phyloP scores from a whole-genome alignment of 2,888 invertebrate genomes.

The Drosophila leonis region DNA sequence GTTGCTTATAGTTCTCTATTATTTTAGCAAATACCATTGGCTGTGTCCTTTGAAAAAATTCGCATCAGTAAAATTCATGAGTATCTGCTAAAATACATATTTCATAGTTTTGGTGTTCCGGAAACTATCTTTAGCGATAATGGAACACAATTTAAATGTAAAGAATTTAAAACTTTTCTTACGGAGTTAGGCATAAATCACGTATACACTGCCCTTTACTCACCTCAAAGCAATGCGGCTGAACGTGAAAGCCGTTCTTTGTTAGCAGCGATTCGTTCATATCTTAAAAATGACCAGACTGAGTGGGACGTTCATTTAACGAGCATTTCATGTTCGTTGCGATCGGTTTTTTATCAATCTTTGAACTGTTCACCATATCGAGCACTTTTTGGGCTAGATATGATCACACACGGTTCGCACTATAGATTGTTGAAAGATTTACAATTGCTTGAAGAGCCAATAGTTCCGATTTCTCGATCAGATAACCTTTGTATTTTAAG shows the following conservation, averaged over 20 bases:
- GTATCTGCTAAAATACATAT: background rate
- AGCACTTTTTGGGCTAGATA: background rate
- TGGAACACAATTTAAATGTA: background rate
- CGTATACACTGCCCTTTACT: too few species aligned
- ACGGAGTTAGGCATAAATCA: too few species aligned
- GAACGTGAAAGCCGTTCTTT: too few species aligned
- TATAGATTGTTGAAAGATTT: background rate
- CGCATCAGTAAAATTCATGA: background rate
- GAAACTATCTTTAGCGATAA: background rate
- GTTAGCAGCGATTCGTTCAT: too few species aligned
- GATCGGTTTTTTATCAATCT: background rate
- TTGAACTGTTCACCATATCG: background rate
- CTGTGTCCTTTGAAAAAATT: background rate
- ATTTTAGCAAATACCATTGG: too few species aligned
- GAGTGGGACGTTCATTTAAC: too few species aligned
- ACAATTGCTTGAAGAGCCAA: background rate
- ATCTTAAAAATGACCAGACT: too few species aligned
- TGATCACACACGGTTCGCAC: background rate
- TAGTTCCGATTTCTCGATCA: too few species aligned
- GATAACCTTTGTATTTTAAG: too few species aligned
- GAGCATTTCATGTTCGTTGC: too few species aligned
- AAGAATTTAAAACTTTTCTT: background rate
- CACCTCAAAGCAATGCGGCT: too few species aligned
- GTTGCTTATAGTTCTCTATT: too few species aligned
- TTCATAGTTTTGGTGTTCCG: background rate